Conservation (phyloP, 1,140 invertebrate genomes). For the Hylaeus anthracinus region DNA sequence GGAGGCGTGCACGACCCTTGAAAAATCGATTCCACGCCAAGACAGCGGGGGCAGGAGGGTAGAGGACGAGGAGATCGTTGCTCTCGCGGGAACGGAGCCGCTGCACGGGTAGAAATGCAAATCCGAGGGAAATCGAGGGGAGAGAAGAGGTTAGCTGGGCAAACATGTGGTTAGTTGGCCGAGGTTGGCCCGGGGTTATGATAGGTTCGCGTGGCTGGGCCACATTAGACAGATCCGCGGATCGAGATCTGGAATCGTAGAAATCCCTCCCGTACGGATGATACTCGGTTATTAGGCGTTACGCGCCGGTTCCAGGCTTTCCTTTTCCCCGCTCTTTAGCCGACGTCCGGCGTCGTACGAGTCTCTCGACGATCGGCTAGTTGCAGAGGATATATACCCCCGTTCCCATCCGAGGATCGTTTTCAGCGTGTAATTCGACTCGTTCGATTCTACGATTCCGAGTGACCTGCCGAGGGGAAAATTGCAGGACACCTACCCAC, state of each 20-base stretch:
- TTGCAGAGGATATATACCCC: background rate
- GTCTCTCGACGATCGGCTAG: background rate
- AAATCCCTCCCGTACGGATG: constrained; percentile 52
- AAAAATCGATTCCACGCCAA: too few relatives aligned
- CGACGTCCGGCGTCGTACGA: background rate
- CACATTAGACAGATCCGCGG: constrained; percentile 73
- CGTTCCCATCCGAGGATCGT: background rate
- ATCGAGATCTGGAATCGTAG: constrained; percentile 69
- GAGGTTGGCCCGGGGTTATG: constrained; percentile 75
- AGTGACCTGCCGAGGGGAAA: background rate
- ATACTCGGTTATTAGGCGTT: constrained; percentile 67
- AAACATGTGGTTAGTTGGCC: constrained; percentile 70
- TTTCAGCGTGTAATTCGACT: constrained; percentile 48
- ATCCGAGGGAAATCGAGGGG: constrained; percentile 58
- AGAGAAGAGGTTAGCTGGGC: constrained; percentile 65
- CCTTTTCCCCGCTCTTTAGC: constrained; percentile 27
- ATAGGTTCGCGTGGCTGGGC: constrained; percentile 78
- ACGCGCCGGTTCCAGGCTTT: constrained; percentile 33
- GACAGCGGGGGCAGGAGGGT: too few relatives aligned
- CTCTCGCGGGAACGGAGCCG: constrained; percentile 49
- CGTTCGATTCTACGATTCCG: constrained; percentile 36
- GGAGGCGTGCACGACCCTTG: too few relatives aligned
- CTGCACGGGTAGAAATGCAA: constrained; percentile 70
- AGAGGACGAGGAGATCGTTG: constrained; percentile 38
- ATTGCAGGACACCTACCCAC: constrained; percentile 28